Evolutionary conservation across 2,113 vertebrate species (phyloP).

Genomic region (Percopsis transmontana): DNA sequence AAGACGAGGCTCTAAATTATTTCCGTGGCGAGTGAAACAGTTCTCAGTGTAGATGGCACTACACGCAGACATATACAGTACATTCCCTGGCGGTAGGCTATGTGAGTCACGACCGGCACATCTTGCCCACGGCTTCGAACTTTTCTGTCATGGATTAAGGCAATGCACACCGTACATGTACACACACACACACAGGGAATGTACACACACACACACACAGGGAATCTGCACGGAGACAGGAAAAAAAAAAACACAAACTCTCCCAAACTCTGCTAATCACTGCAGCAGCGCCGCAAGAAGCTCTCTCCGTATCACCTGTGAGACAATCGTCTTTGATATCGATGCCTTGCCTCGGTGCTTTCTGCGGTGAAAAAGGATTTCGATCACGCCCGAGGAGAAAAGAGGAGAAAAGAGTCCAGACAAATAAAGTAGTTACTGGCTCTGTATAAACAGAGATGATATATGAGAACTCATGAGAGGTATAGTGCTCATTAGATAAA

Average conservation of each 20-base stretch:
- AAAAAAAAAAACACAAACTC: no score
- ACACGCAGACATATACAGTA: constrained; percentile 39
- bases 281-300: neutral
- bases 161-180: neutral
- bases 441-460: neutral
- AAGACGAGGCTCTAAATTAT: constrained; percentile 8
- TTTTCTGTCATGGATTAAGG: constrained; percentile 32
- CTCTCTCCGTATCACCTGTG: neutral
- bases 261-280: constrained; percentile 5
- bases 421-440: constrained; percentile 10
- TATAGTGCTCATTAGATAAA: constrained; percentile 44
- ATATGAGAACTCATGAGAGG: neutral
- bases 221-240: neutral
- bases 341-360: neutral
- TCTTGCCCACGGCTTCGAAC: constrained; percentile 27
- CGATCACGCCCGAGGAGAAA: no score
- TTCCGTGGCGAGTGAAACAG: no score
- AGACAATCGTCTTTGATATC: constrained; percentile 6
- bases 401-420: no score
- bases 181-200: constrained; percentile 5
- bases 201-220: constrained; percentile 1
- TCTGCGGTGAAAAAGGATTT: no score
- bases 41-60: no score
- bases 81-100: constrained; percentile 28
- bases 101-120: constrained; percentile 34